phyloP scores from a whole-genome alignment of 2,888 invertebrate species.

The Conus canariensis region DNA sequence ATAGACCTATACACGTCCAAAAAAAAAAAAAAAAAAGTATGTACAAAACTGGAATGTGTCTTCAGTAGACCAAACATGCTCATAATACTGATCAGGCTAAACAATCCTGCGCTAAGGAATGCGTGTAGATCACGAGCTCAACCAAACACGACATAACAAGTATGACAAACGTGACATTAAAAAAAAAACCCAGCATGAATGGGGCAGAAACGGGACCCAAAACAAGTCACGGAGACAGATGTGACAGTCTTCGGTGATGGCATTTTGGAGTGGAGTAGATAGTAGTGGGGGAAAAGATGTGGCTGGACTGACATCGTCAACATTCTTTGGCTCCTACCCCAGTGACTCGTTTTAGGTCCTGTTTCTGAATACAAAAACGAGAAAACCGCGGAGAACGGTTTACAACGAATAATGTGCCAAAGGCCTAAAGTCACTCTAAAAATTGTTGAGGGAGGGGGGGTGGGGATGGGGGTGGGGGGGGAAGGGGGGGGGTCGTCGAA shows the following conservation, averaged over 20 bases:
- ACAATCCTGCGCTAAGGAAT: too few relatives aligned
- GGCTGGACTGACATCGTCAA: background rate
- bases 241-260: background rate
- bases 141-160: too few relatives aligned
- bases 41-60: background rate
- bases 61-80: background rate
- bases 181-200: background rate
- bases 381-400: too few relatives aligned
- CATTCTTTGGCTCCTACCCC: background rate
- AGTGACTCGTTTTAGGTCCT: background rate
- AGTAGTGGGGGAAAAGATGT: slow-evolving; percentile 19
- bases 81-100: slow-evolving; percentile 21
- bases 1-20: background rate
- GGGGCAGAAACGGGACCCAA: background rate
- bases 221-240: background rate
- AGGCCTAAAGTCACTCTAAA: too few relatives aligned
- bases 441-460: too few relatives aligned
- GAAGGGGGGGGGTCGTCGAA: too few relatives aligned
- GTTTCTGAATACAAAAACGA: background rate
- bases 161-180: too few relatives aligned
- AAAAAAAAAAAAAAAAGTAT: background rate
- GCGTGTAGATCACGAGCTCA: too few relatives aligned
- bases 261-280: background rate
- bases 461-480: too few relatives aligned
- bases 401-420: too few relatives aligned